Evolutionary conservation across 1,140 invertebrate species (phyloP), one percentile per base, ranked within the genome.

Genomic region (Hyposmocoma kahamanoa): DNA sequence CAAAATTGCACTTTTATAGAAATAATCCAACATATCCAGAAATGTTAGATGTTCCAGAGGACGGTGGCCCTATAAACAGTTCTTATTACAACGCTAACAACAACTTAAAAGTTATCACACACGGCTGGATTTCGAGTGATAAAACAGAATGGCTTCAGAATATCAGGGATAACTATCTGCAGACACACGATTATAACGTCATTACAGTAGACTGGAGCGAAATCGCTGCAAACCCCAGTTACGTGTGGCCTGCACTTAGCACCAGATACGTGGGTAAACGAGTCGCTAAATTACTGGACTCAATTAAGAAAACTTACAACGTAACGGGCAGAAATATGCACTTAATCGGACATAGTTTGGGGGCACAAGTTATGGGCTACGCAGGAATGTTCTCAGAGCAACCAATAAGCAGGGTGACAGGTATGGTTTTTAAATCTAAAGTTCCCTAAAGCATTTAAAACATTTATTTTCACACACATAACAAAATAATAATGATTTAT

Each of bases 321-420:
- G 53, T 89, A 1, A 67, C 87, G 55, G 75, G 87, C 0, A 65
- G 88, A 50, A 68, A 88, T 18, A 81, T 93, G 18, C 92, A 93
- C 74, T 79, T 93, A 28, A 89, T 93, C 36, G 92, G 96, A 0
- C 96, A 97, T 78, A 97, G 95, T 63, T 87, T 98, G 22, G 96
- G 96, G 10, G 94, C 96, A 0, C 96, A 98, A 42, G 91, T 96
- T 9, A 93, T 94, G 59, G 96, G 96, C 11, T 95, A 95, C 70
- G 91, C 94, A 0, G 96, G 94, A 0, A 87, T 84, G 46, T 86
- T 87, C 52, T 74, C 89, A 1, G 80, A 79, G 42, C 84, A 88
- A 24, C 88, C 72, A 56, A 52, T 93, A 3, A 73, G 84, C 15
- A 87, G 92, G 70, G 88, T 93, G 1, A 92, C 92, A 3, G 90